Percentiles rank a stretch among this genome's conserved stretches.
phyloP scores from a whole-genome alignment of 1,140 invertebrate species.

The Tenebrio molitor region DNA sequence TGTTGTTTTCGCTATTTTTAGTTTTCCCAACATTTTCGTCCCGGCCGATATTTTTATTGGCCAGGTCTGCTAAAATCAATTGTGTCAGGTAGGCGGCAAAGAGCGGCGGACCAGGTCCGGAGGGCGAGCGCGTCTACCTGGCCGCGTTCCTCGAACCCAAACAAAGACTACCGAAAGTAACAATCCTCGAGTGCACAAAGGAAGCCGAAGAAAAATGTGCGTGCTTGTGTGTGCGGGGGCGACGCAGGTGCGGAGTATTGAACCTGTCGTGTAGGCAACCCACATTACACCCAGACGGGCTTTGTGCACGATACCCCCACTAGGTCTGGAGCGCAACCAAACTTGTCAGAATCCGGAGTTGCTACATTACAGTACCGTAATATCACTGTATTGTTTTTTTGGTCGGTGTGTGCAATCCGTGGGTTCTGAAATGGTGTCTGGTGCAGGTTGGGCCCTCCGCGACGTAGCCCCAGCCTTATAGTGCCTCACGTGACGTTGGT shows the following conservation, averaged over 20 bases:
- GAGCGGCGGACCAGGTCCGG: conserved; percentile 9
- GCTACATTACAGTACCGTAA: conserved; percentile 58
- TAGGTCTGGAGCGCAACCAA: conserved; percentile 43
- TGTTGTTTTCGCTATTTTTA: conserved; percentile 10
- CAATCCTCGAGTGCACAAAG: background rate
- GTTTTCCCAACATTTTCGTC: background rate
- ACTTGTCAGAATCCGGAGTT: conserved; percentile 54
- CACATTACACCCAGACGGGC: conserved; percentile 29
- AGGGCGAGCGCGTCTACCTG: conserved; percentile 9
- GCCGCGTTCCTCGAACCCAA: background rate
- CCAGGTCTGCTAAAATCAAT: conserved; percentile 28
- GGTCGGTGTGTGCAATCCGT: conserved; percentile 52
- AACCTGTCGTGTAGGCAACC: conserved; percentile 43
- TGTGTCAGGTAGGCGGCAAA: conserved; percentile 14
- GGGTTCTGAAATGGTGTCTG: conserved; percentile 57
- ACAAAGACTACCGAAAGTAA: conserved; percentile 25
- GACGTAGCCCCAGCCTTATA: conserved; percentile 41
- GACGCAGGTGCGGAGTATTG: conserved; percentile 34
- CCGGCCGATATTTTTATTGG: conserved; percentile 12
- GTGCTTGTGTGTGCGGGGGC: background rate
- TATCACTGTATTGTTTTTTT: conserved; percentile 58
- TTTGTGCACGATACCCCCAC: conserved; percentile 15
- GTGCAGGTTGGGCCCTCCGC: conserved; percentile 42
- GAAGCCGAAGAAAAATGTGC: background rate
- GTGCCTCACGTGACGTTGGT: conserved; percentile 35